These are phyloP conservation scores for Meloe dianella DNA, from an alignment of 2,888 invertebrate species.

Conservation along the genomic window DNA sequence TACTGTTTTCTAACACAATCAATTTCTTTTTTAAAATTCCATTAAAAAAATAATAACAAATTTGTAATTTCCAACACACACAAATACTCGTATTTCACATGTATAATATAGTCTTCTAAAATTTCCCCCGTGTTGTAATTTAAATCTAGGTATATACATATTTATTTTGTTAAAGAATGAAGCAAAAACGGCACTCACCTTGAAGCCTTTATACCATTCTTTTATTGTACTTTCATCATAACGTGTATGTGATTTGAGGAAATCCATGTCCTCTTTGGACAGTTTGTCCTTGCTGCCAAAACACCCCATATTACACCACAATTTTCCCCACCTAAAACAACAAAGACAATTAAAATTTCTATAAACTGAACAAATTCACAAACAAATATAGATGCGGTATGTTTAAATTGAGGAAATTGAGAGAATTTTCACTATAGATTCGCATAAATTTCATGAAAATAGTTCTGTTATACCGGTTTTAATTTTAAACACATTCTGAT, in stretches of 20 bases:
- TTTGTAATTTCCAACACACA: not conserved
- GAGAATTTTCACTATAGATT: no score
- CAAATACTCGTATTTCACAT: not conserved
- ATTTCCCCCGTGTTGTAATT: not conserved
- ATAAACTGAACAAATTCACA: no score
- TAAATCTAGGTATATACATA: no score
- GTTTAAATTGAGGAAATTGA: no score
- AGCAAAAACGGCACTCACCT: constrained; percentile 71
- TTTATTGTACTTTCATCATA: constrained; percentile 99
- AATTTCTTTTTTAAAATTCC: not conserved
- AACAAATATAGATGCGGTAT: no score
- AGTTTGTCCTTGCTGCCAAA: constrained; percentile 95
- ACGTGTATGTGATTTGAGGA: constrained; percentile 95
- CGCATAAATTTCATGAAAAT: no score
- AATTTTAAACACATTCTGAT: no score
- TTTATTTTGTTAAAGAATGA: no score
- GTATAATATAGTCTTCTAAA: not conserved
- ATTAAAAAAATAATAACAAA: no score
- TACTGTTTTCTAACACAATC: constrained; percentile 1
- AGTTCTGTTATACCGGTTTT: no score
- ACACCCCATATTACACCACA: constrained; percentile 78
- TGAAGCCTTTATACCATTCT: constrained; percentile 99
- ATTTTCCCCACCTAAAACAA: constrained; percentile 50
- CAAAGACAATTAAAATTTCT: not conserved
- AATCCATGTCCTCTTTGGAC: constrained; percentile 98